Evolutionary conservation across 2,888 invertebrate species (phyloP).

Genomic region (Scaptomyza flava): DNA sequence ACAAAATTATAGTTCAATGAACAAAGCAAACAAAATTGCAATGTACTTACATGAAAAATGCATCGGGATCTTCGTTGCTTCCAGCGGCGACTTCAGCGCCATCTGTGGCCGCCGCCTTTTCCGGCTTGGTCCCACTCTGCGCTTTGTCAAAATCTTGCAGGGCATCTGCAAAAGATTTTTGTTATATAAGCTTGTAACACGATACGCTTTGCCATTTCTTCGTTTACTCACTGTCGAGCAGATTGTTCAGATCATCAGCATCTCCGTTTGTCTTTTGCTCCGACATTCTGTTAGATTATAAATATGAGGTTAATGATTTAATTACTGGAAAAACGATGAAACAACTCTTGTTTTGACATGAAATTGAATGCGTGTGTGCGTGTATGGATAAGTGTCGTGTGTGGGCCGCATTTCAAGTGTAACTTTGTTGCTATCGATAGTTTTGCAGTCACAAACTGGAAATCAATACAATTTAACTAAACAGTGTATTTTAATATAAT

Average conservation of each 20-base stretch:
- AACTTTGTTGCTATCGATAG: constrained; percentile 16
- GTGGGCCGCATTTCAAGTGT: constrained; percentile 6
- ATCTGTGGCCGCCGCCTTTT: constrained; percentile 46
- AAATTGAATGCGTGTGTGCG: constrained; percentile 14
- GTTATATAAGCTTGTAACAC: constrained; percentile 66
- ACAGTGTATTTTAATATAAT: background rate
- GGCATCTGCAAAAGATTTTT: constrained; percentile 86
- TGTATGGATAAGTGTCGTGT: constrained; percentile 15
- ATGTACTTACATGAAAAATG: constrained; percentile 81
- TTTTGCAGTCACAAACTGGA: background rate
- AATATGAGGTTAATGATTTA: constrained; percentile 33
- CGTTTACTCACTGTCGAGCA: constrained; percentile 88
- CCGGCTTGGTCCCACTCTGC: constrained; percentile 46
- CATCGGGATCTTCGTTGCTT: constrained; percentile 76
- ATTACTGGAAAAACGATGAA: constrained; percentile 46
- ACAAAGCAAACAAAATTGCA: background rate
- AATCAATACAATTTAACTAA: too few species aligned
- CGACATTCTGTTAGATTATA: constrained; percentile 61
- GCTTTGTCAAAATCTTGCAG: constrained; percentile 86
- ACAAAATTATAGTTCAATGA: background rate
- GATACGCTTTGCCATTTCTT: background rate
- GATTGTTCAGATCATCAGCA: constrained; percentile 87
- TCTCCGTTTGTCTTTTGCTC: constrained; percentile 85
- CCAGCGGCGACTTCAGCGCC: constrained; percentile 44
- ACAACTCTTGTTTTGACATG: constrained; percentile 39